Percentiles rank a stretch among this genome's conserved stretches.
phyloP scores from a whole-genome alignment of 2,797 vertebrate species.

The Petrocephalus sullivani region DNA sequence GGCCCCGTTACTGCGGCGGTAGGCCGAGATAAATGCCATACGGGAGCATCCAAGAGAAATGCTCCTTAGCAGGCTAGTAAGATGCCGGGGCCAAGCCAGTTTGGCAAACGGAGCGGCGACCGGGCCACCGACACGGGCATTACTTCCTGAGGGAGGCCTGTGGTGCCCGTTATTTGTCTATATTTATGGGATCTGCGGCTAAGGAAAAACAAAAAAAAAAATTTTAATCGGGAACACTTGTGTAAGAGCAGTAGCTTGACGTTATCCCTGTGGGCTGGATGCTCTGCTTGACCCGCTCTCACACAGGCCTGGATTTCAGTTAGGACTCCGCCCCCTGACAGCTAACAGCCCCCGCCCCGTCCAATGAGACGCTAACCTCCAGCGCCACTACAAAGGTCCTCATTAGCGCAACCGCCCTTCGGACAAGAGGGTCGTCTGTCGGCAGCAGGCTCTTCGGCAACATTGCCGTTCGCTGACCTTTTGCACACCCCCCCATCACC shows the following conservation, averaged over 20 bases:
- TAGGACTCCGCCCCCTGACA: constrained; percentile 58
- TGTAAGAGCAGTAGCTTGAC: constrained; percentile 52
- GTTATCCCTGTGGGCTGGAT: constrained; percentile 49
- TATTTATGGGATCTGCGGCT: constrained; percentile 45
- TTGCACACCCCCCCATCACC: background rate
- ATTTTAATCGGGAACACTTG: constrained; percentile 44
- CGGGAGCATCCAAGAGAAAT: background rate
- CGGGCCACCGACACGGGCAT: constrained; percentile 49
- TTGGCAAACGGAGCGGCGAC: constrained; percentile 27
- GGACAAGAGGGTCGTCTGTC: constrained; percentile 44
- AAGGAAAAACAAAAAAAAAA: constrained; percentile 39
- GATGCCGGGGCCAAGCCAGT: constrained; percentile 33
- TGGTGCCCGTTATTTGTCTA: constrained; percentile 37
- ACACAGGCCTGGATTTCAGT: constrained; percentile 51
- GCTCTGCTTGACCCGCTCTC: background rate
- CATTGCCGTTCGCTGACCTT: constrained; percentile 48
- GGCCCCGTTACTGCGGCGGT: background rate
- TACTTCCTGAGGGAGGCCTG: constrained; percentile 38
- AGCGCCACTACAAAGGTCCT: constrained; percentile 55
- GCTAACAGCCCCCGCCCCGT: constrained; percentile 58
- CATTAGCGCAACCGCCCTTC: constrained; percentile 40
- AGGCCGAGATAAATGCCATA: background rate
- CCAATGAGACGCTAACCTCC: constrained; percentile 60
- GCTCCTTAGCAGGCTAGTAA: constrained; percentile 38
- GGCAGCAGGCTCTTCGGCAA: constrained; percentile 27